phyloP scores from a whole-genome alignment of 2,888 invertebrate species.

The Biston betularia region DNA sequence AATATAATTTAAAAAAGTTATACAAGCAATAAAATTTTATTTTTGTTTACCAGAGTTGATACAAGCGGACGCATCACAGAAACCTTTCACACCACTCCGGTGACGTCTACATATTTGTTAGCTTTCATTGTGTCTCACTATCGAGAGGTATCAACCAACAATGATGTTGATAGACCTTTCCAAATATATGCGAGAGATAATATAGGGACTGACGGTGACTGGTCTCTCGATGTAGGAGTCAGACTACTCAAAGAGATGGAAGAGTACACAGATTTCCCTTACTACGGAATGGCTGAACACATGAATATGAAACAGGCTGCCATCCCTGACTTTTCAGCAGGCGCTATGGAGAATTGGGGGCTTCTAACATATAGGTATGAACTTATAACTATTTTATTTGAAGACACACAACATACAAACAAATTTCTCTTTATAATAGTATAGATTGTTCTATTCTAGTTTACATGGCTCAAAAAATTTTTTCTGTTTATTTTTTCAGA shows the following conservation, averaged over 20 bases:
- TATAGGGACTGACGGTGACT: conserved; percentile 70
- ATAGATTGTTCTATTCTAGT: no score
- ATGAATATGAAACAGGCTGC: conserved; percentile 90
- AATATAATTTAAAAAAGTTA: neutral
- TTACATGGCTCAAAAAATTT: neutral
- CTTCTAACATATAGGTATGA: conserved; percentile 90
- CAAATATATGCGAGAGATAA: conserved; percentile 77
- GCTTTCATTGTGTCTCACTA: conserved; percentile 95
- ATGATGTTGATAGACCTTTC: conserved; percentile 61
- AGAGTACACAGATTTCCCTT: conserved; percentile 82
- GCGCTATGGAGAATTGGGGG: conserved; percentile 96
- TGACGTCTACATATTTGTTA: conserved; percentile 93
- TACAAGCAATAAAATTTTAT: neutral
- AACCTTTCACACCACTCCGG: conserved; percentile 84
- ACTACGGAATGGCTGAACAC: conserved; percentile 80
- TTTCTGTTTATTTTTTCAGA: conserved; percentile 71
- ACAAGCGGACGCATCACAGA: conserved; percentile 63
- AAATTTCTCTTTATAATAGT: no score
- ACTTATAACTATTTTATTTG: neutral
- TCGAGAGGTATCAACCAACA: conserved; percentile 55
- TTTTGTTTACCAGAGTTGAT: conserved; percentile 47
- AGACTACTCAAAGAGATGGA: conserved; percentile 83
- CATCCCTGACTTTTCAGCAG: conserved; percentile 91
- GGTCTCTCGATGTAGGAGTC: conserved; percentile 77
- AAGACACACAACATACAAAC: no score